Evolutionary conservation across 2,113 vertebrate genomes (phyloP), one percentile per base, ranked within the genome.

Genomic region (Xyliphius kryptos): DNA sequence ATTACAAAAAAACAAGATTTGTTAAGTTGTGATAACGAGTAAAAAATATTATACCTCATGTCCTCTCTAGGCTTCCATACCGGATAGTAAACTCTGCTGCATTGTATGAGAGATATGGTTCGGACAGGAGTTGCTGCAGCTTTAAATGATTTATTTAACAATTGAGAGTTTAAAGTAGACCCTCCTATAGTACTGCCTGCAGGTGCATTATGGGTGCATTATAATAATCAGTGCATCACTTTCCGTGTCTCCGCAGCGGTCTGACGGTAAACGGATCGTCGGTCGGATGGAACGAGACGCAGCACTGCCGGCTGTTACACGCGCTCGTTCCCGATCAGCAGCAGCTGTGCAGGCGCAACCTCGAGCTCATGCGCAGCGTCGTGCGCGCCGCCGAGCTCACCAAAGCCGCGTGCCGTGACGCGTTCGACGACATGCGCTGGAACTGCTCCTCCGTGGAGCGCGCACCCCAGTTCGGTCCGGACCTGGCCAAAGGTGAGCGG

Each of bases 341-440:
- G 15, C 86, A 85, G 66, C 65, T 86, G 38, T 90, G 88, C 69
- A 80, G 81, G 9, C 70, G 87, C 41, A 82, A 89, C 76, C 71
- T 87, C 70, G 88, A 90, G 71, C 72, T 78, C n/a, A 88, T 89
- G 88, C 81, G 65, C 73, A 83, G 85, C 69, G 59, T 88, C 0
- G 71, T 84, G 1, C 78, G 40, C 2, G 87, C 87, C 0, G 86
- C 87, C 17, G 74, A 43, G 1, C 67, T 72, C 0, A 85, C 82
- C 2, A 78, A 82, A 58, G 43, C 14, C 5, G 11, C 77, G 37
- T 90, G 88, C 73, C 83, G 80, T 70, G 68, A 62, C 20, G 66
- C 81, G 15, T 87, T 90, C 0, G 38, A 74, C 0, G 83, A 82
- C 69, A 87, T 87, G 84, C 70, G 87, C 6, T 90, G 88, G 88